Conservation (phyloP, 2,888 invertebrate genomes). For the Cantharis flavilabris region DNA sequence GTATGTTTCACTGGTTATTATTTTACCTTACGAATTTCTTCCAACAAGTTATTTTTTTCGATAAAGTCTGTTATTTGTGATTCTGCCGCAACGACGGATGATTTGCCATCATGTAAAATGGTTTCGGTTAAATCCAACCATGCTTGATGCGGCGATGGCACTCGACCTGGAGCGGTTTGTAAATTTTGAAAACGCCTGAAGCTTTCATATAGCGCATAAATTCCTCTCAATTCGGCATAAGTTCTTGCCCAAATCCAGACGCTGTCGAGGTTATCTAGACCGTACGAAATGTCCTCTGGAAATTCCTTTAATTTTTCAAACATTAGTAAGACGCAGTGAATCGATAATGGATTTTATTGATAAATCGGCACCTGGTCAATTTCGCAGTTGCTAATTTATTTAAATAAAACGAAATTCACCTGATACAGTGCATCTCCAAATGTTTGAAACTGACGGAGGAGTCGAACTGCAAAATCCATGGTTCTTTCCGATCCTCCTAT, state of each 20-base stretch:
- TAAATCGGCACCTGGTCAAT: background rate
- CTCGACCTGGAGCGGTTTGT: slow-evolving; percentile 49
- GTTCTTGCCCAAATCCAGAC: slow-evolving; percentile 70
- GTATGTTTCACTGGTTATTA: background rate
- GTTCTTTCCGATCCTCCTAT: slow-evolving; percentile 34
- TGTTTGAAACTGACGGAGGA: slow-evolving; percentile 63
- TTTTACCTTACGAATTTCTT: slow-evolving; percentile 68
- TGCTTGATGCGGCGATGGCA: slow-evolving; percentile 56
- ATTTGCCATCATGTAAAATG: slow-evolving; percentile 66
- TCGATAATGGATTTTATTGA: background rate
- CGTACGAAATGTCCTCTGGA: slow-evolving; percentile 38
- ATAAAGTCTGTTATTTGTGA: slow-evolving; percentile 64
- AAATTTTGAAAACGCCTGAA: slow-evolving; percentile 65
- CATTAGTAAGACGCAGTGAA: background rate
- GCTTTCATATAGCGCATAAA: slow-evolving; percentile 70
- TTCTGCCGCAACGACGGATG: slow-evolving; percentile 63
- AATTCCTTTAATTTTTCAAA: slow-evolving; percentile 37
- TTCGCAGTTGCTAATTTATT: background rate
- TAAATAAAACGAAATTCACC: slow-evolving; percentile 34
- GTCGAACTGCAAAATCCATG: slow-evolving; percentile 52
- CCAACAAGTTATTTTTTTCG: slow-evolving; percentile 68
- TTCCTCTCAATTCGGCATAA: slow-evolving; percentile 63
- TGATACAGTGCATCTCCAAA: slow-evolving; percentile 61
- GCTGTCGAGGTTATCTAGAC: slow-evolving; percentile 46
- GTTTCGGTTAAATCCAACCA: slow-evolving; percentile 70